Conservation (phyloP, 2,113 vertebrate genomes). For the Promerops cafer region DNA sequence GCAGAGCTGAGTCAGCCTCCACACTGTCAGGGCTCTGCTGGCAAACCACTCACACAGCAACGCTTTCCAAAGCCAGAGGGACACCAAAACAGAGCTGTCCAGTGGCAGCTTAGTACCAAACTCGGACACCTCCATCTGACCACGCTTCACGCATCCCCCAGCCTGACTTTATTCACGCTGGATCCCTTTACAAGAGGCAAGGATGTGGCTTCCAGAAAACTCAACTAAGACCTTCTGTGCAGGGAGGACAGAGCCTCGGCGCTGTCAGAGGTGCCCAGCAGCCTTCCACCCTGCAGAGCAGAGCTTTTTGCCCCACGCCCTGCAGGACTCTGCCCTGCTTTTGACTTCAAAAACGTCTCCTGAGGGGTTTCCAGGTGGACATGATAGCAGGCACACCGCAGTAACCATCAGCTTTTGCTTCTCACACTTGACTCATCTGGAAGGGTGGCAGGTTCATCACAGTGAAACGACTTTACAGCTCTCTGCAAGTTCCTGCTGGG, state of each 20-base stretch:
- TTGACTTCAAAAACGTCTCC: background rate
- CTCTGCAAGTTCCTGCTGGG: background rate
- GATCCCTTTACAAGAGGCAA: background rate
- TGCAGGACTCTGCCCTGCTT: background rate
- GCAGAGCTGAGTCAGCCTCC: background rate
- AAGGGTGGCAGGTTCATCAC: background rate
- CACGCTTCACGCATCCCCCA: accelerated
- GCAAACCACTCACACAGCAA: background rate
- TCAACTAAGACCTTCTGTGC: too few relatives aligned
- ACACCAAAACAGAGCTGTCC: background rate
- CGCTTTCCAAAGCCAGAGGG: background rate
- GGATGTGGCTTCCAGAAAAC: background rate
- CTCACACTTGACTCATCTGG: background rate
- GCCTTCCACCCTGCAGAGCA: background rate
- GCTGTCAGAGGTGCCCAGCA: accelerated
- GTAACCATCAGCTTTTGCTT: background rate
- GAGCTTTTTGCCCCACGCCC: background rate
- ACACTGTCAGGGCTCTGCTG: background rate
- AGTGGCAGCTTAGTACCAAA: background rate
- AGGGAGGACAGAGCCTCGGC: background rate
- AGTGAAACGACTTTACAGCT: background rate
- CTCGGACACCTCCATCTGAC: background rate
- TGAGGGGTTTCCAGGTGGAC: background rate
- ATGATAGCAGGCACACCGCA: background rate
- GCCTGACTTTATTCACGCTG: accelerated